Base-by-base conservation (phyloP, 2,113 vertebrate genomes). In the Microcebus lehilahytsara region DNA sequence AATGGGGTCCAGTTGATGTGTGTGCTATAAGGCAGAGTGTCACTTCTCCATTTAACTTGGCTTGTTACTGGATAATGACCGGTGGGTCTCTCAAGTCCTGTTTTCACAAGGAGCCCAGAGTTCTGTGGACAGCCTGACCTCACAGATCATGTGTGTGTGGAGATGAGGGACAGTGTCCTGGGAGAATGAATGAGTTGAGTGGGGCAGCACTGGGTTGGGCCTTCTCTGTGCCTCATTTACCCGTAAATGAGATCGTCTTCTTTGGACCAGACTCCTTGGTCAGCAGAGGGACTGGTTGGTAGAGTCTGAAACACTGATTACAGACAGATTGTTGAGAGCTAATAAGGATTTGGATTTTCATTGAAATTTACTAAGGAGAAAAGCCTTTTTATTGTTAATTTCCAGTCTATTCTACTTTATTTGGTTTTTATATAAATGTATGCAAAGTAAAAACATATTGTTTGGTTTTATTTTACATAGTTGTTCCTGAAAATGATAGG, bases 401-500 rank as follows among this genome's bases (percentile, higher is more conserved):
- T 95, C 81, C 20, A 77, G 27, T 74, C 56, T 62, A 9, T 89
- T 58, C 32, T 90, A 78, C 62, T 19, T 77, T 95, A 51, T 69
- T 40, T 78, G 25, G 3, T 83, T 34, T 92, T 93, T 75, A 46
- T 75, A 27, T 37, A 53, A 64, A 56, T 30, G 74, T 40, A 3
- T 88, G 6, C 37, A 77, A 72, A 81, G 25, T 89, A n/a, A 91
- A 91, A 93, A 60, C 11, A 66, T 72, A 86, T 85, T 72, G 8
- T 72, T 90, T 97, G 91, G 64, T 12, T 91, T 96, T 13, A 13
- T 97, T 97, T 91, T 97, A 49, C 32, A 2, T 98, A 99, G 99
- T 98, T 99, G 75, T 99, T 99, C 98, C 81, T 99, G 69, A 98
- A 99, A 67, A 99, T 99, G 99, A 99, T 99, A 13, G 99, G 99